Evolutionary conservation across 2,113 vertebrate species (phyloP), one percentile per base, ranked within the genome.

Genomic region (Gadus chalcogrammus): DNA sequence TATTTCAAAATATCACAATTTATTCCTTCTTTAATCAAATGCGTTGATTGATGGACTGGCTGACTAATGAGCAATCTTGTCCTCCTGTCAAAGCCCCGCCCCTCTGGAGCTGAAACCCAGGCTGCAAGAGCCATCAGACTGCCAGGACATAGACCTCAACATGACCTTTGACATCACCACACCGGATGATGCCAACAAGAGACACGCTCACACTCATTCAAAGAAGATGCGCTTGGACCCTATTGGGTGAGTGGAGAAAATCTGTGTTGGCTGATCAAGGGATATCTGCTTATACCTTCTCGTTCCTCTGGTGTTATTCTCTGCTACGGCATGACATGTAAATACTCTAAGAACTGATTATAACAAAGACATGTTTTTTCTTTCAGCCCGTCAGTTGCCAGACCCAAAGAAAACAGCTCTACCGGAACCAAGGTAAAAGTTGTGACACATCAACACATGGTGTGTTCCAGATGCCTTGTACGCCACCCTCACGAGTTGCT

Each of bases 181-280:
- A 0, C 96, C 96, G 2, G 92, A 95, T 0, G 75, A 85, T 2
- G 70, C 74, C 62, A 81, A 90, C 56, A 90, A 89, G 61, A 92
- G 76, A 56, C 67, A 84, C 0, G 55, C 7, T 20, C 63, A 60
- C 2, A 70, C 81, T 55, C 79, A 84, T 1, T 74, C 75, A n/a
- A 97, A 96, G 88, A 97, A 93, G 87, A 91, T 93, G 86, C 92
- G 85, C 52, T 82, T 93, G 56, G 93, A 97, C 72, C 88, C 90
- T 67, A 77, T 85, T 1, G 60, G 0, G 97, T 98, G 86, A 92
- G 95, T 88, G 31, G 3, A 52, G 42, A 13, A 13, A 7, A 13
- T 48, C 42, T 9, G 2, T 13, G 42, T 48, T 48, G 42, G 38
- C 8, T 13, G 42, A 12, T 12, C 42, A 48, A 13, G 11, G 42